A percentile compares a stretch with the other conserved stretches of the same genome.
Conservation (phyloP, 1,140 invertebrate species). For the Papilio aristodemus region DNA sequence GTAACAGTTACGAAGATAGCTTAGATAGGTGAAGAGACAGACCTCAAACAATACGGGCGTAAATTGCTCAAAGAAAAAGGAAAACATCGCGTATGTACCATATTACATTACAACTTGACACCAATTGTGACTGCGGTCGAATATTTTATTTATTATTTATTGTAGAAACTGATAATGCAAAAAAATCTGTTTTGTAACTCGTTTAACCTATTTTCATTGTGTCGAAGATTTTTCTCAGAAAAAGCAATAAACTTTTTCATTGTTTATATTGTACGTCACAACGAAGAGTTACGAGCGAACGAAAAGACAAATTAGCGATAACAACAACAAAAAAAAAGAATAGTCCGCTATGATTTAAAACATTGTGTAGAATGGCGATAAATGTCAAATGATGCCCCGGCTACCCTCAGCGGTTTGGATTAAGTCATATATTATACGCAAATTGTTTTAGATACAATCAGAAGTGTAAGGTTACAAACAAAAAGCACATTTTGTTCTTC, state of each 20-base stretch:
- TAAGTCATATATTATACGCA: conserved; percentile 76
- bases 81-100: no score
- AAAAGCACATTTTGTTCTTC: conserved; percentile 39
- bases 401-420: conserved; percentile 49
- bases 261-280: conserved; percentile 45
- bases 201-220: not conserved
- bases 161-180: not conserved
- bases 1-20: no score
- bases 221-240: conserved; percentile 16
- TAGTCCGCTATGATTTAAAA: conserved; percentile 56
- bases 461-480: conserved; percentile 44
- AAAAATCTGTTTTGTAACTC: not conserved
- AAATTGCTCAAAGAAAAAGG: no score
- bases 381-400: conserved; percentile 47
- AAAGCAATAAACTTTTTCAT: conserved; percentile 28
- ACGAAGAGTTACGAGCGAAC: conserved; percentile 42
- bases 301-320: conserved; percentile 60
- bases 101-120: no score
- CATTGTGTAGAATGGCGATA: conserved; percentile 56
- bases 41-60: no score
- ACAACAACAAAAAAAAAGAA: conserved; percentile 52
- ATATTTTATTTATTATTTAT: no score
- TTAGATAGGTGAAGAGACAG: no score
- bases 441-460: conserved; percentile 70
- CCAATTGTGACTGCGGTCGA: no score